phyloP scores from a whole-genome alignment of 2,888 invertebrate genomes.

The Catocala sponsa region DNA sequence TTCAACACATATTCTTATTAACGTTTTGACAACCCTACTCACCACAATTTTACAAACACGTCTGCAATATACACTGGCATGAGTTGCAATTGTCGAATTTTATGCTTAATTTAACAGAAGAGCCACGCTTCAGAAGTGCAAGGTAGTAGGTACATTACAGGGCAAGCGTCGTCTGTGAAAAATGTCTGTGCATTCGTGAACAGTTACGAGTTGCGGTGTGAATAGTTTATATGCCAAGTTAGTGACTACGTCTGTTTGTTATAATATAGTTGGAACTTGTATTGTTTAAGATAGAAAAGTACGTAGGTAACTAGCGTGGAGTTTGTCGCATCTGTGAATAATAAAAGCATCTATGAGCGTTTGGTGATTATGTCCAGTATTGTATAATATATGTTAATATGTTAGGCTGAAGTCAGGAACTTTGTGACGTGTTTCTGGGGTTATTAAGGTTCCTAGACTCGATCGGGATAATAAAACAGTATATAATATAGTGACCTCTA shows the following conservation, averaged over 20 bases:
- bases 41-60: conserved; percentile 7
- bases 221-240: conserved; percentile 16
- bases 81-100: conserved; percentile 47
- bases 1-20: background rate
- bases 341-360: too few relatives aligned
- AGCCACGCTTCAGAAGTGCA: conserved; percentile 28
- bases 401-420: too few relatives aligned
- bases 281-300: background rate
- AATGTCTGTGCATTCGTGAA: conserved; percentile 46
- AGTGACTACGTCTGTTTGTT: background rate
- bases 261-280: background rate
- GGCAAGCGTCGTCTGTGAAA: conserved; percentile 37
- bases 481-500: too few relatives aligned
- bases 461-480: too few relatives aligned
- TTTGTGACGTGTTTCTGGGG: too few relatives aligned
- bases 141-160: conserved; percentile 2
- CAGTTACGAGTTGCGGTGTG: conserved; percentile 11
- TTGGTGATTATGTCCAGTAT: too few relatives aligned
- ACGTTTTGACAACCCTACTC: conserved; percentile 7
- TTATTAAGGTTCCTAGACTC: too few relatives aligned
- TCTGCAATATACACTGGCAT: conserved; percentile 11
- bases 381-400: too few relatives aligned
- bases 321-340: too few relatives aligned
- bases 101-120: conserved; percentile 49
- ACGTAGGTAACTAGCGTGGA: too few relatives aligned